Base-by-base conservation (phyloP, 2,113 vertebrate species). In the Microcebus lehilahytsara region DNA sequence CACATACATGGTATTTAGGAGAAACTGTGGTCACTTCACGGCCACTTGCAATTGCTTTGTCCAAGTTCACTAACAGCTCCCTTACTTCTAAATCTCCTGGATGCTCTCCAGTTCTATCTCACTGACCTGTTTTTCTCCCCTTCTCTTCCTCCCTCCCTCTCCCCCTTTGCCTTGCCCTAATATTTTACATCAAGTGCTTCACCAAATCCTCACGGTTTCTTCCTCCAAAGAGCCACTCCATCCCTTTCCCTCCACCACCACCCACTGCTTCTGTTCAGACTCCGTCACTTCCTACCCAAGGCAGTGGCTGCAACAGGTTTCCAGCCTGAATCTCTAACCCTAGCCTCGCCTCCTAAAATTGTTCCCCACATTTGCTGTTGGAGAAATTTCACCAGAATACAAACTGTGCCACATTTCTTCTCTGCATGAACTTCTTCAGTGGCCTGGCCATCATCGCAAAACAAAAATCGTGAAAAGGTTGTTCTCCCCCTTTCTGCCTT, bases 191-290 rank as follows among this genome's bases (percentile, higher is more conserved):
- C 20, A 17, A 42, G 27, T 25, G 20, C 30, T 27, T 42, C 56
- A 22, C 7, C 40, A 67, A 88, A 37, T 46, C 14, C 25, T 30
- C 9, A 42, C 14, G 4, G 7, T 10, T 75, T 17, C n/a, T 80
- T 34, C 37, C 7, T 13, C 40, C 7, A 9, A 56, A 74, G 40
- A 64, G 1, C 2, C 6, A 19, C 2, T 46, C 9, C 51, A 14
- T 4, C 1, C 30, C 12, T 20, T 34, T 9, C 16, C 46, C 1
- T 2, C 20, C 27, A 10, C 25, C 37, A 13, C n/a, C 34, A 6
- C 27, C 12, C 12, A 19, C 20, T 56, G 46, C 27, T 84, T 62
- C 42, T 53, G 22, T 49, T 85, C 34, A 77, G 34, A n/a, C 12
- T 13, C 4, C 1, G 4, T 77, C 23, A 23, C 17, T 32, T 75